phyloP scores from a whole-genome alignment of 2,113 vertebrate genomes.

The Leucopternis melanops region DNA sequence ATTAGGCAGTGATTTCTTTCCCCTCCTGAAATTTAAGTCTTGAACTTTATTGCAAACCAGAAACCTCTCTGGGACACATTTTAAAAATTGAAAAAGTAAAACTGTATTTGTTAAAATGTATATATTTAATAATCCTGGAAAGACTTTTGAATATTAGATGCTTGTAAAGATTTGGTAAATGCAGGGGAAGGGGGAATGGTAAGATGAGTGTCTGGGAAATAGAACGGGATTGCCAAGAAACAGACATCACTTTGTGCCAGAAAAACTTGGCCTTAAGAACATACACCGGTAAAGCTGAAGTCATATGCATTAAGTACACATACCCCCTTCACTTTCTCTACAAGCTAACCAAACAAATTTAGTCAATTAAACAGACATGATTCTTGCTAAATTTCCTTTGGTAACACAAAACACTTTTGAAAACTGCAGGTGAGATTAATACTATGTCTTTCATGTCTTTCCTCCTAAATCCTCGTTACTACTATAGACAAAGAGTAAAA shows the following conservation, averaged over 20 bases:
- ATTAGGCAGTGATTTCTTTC: background rate
- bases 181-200: background rate
- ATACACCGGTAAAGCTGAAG: background rate
- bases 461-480: background rate
- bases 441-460: background rate
- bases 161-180: background rate
- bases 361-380: background rate
- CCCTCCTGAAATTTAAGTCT: background rate
- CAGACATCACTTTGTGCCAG: background rate
- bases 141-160: background rate
- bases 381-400: background rate
- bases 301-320: background rate
- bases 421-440: background rate
- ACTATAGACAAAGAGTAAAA: background rate
- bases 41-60: background rate
- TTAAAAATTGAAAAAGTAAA: background rate
- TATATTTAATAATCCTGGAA: background rate
- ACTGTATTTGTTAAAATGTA: background rate
- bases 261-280: constrained; percentile 1
- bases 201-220: background rate
- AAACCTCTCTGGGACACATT: background rate
- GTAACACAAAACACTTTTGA: background rate
- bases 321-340: background rate
- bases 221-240: background rate
- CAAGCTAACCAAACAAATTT: background rate